phyloP scores from a whole-genome alignment of 1,140 invertebrate genomes.

The Liolophura sinensis region DNA sequence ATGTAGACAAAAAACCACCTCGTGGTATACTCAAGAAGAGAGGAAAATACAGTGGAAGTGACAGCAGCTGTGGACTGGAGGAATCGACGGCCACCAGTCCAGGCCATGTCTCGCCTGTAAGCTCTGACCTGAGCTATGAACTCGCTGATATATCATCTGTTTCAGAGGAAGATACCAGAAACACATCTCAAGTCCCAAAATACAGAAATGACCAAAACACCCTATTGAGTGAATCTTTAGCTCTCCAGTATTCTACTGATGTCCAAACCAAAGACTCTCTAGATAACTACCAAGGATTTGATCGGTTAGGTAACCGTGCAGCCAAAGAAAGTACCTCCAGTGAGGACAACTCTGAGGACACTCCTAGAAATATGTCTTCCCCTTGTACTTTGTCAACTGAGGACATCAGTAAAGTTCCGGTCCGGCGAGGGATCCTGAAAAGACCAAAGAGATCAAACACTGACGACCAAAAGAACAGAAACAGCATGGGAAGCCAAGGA shows the following conservation, averaged over 20 bases:
- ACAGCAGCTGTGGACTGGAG: constrained; percentile 41
- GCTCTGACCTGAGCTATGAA: not conserved
- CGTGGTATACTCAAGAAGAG: constrained; percentile 49
- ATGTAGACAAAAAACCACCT: constrained; percentile 44
- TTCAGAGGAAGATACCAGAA: not conserved
- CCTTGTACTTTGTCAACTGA: constrained; percentile 4
- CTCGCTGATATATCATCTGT: not conserved
- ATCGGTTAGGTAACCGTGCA: not conserved
- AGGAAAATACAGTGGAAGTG: constrained; percentile 46
- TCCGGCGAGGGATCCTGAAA: constrained; percentile 42
- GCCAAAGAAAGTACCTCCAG: constrained; percentile 1
- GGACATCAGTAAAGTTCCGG: constrained; percentile 22
- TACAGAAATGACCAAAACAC: not conserved
- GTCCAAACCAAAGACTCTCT: constrained; percentile 13
- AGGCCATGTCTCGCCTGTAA: not conserved
- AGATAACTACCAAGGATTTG: constrained; percentile 1
- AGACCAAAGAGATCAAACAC: constrained; percentile 18
- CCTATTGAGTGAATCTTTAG: not conserved
- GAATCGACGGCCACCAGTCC: constrained; percentile 15
- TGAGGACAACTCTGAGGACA: not conserved
- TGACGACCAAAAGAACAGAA: constrained; percentile 40
- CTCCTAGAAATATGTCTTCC: constrained; percentile 6
- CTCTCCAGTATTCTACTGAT: not conserved
- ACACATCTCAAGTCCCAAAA: not conserved
- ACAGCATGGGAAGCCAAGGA: constrained; percentile 48